Evolutionary conservation across 1,140 invertebrate genomes (phyloP).

Genomic region (Rhagoletis zephyria): DNA sequence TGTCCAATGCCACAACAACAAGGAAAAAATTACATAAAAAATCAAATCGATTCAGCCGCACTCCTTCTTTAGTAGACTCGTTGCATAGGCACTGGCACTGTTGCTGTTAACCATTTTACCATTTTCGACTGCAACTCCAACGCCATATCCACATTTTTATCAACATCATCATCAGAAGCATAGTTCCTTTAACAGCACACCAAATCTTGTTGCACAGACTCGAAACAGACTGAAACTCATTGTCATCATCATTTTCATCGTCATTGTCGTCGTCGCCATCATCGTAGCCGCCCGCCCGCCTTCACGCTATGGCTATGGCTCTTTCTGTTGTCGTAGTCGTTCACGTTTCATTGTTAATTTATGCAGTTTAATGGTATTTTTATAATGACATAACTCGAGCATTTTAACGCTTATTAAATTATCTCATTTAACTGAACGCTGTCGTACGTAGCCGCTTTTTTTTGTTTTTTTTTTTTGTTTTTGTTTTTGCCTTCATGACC

Average conservation of each 20-base stretch:
- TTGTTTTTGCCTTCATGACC: constrained; percentile 1
- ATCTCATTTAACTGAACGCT: constrained; percentile 67
- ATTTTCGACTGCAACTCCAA: constrained; percentile 20
- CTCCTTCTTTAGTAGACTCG: not conserved
- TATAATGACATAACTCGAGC: constrained; percentile 74
- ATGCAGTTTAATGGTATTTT: constrained; percentile 59
- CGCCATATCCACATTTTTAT: constrained; percentile 30
- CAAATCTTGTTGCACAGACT: not conserved
- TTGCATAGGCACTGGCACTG: not conserved
- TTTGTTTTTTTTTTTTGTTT: too few relatives aligned
- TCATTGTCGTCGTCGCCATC: not conserved
- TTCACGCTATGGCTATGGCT: not conserved
- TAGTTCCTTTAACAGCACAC: not conserved
- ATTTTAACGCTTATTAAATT: constrained; percentile 74
- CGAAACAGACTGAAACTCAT: not conserved
- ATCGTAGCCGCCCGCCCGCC: not conserved
- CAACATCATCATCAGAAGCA: not conserved
- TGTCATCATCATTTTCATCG: not conserved
- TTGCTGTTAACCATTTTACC: not conserved
- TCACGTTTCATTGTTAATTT: constrained; percentile 47
- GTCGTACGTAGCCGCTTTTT: not conserved
- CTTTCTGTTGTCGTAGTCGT: not conserved
- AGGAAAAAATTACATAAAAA: not conserved
- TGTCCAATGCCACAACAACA: not conserved
- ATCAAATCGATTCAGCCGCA: not conserved